These are phyloP conservation scores for Sitta europaea DNA, from an alignment of 2,113 vertebrate genomes.

Conservation along the genomic window DNA sequence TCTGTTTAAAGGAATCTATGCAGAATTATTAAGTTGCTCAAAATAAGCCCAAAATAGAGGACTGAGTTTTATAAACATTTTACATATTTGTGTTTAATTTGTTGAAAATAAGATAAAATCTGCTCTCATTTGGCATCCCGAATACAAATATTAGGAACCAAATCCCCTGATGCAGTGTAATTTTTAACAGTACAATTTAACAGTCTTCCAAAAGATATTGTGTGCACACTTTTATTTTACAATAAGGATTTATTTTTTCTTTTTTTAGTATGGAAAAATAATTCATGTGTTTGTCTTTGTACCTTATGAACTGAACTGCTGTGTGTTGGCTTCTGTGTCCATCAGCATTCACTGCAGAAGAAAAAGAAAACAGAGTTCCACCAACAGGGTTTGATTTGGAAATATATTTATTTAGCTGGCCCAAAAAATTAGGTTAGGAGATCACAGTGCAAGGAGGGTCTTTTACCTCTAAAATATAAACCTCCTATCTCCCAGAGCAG, in stretches of 20 bases:
- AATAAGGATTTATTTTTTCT: neutral
- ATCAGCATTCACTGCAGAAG: neutral
- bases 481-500: neutral
- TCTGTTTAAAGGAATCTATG: slow-evolving; percentile 50
- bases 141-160: slow-evolving; percentile 76
- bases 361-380: neutral
- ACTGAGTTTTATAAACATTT: slow-evolving; percentile 73
- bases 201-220: slow-evolving; percentile 14
- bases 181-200: slow-evolving; percentile 41
- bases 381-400: neutral
- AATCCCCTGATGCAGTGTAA: slow-evolving; percentile 47
- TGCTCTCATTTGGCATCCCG: slow-evolving; percentile 73
- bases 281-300: neutral
- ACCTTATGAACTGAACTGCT: neutral
- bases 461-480: neutral
- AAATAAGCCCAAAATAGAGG: slow-evolving; percentile 70
- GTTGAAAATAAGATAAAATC: slow-evolving; percentile 75
- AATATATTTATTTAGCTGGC: neutral
- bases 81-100: slow-evolving; percentile 76
- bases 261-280: neutral
- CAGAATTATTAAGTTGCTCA: slow-evolving; percentile 68
- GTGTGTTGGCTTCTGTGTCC: neutral
- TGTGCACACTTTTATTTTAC: slow-evolving; percentile 7
- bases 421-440: neutral
- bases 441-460: neutral